Evolutionary conservation across 2,797 vertebrate genomes (phyloP).

Genomic region (Cryptoprocta ferox): DNA sequence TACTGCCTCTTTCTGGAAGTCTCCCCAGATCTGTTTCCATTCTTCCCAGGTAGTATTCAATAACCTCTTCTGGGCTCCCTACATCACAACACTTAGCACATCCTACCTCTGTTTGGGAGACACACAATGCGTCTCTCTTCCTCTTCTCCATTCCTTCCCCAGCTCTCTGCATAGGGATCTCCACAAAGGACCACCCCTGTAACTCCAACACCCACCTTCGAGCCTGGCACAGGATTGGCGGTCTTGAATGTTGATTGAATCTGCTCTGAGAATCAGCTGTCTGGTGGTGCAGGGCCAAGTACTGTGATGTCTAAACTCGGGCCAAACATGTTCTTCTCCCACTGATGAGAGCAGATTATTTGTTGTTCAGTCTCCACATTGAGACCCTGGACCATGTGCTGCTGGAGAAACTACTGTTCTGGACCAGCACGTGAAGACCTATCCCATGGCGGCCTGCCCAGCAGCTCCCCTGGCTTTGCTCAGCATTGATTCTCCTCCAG

Average conservation of each 20-base stretch:
- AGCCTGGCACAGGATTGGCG: neutral
- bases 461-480: neutral
- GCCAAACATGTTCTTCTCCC: neutral
- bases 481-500: neutral
- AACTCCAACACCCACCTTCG: neutral
- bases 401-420: neutral
- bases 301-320: neutral
- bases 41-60: neutral
- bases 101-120: neutral
- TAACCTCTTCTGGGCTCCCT: neutral
- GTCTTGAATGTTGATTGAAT: neutral
- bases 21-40: neutral
- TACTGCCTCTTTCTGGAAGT: neutral
- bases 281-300: neutral
- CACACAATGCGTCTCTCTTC: neutral
- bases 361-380: neutral
- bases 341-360: neutral
- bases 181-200: neutral
- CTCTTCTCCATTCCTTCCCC: rapidly evolving
- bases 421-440: neutral
- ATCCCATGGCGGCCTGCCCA: rapidly evolving
- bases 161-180: neutral
- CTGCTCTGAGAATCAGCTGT: neutral
- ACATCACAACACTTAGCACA: neutral
- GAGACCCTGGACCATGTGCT: too few relatives aligned